Conservation (phyloP, 2,797 vertebrate genomes). For the Garrulus glandarius region DNA sequence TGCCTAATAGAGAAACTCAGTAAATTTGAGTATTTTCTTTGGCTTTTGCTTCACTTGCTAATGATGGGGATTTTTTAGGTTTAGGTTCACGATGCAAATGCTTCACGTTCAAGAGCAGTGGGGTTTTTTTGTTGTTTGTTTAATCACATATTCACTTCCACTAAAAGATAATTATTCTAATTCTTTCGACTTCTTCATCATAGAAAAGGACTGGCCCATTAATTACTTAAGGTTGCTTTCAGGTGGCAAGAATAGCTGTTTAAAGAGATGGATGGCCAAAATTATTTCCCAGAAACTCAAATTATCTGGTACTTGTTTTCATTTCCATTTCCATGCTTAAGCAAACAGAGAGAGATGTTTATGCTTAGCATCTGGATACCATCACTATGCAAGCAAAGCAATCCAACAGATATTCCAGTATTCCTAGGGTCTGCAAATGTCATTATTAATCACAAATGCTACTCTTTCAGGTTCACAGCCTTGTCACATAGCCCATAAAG, state of each 20-base stretch:
- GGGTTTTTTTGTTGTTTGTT: not conserved
- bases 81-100: not conserved
- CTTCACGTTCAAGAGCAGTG: not conserved
- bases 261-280: not conserved
- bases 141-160: not conserved
- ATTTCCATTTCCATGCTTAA: not conserved
- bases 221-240: not conserved
- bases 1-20: not conserved
- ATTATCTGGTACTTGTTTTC: not conserved
- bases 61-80: not conserved
- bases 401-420: constrained; percentile 13
- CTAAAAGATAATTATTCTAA: not conserved
- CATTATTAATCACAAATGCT: constrained; percentile 45
- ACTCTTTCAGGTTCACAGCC: constrained; percentile 38
- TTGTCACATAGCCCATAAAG: constrained; percentile 2
- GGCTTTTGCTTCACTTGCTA: not conserved
- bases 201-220: not conserved
- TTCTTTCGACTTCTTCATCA: not conserved
- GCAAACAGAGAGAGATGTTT: constrained; percentile 28
- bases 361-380: constrained; percentile 50
- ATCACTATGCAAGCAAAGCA: not conserved
- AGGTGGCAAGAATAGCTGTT: not conserved
- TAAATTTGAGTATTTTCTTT: not conserved
- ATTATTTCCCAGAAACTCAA: not conserved
- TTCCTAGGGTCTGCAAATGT: constrained; percentile 15